Base-by-base conservation (phyloP, 2,888 invertebrate genomes). In the Aplocera efformata region DNA sequence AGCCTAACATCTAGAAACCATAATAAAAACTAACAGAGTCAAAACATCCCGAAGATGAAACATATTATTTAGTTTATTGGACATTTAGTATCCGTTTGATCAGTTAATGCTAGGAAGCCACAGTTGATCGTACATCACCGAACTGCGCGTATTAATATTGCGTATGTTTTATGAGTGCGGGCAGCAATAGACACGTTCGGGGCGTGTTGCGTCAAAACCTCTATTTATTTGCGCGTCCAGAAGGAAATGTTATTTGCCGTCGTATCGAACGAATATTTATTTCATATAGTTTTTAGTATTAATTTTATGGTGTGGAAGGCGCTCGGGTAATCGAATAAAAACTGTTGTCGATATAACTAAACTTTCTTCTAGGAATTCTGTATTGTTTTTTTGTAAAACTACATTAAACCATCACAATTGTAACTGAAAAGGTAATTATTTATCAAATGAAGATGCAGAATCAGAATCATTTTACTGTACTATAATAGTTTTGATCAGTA, bases 41-140 rank as follows among this genome's bases (percentile, higher is more conserved):
- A 42, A 27, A 42, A 30, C 30, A 32, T 25, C n/a, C 24, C 2
- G 9, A 32, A 28, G 10, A 13, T 22, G 1, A 22, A n/a, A 26
- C 13, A 25, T 11, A 27, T 35, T 28, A 24, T 33, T 28, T 32
- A 6, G n/a, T 11, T 11, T 28, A 35, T 35, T 35, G 32, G 35
- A 25, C 32, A 44, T 44, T 36, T 40, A 39, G 35, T 36, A 32
- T 8, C 23, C 27, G 31, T 44, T 35, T 40, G 39, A 35, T 35
- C 35, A 35, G 35, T 8, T 32, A 40, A 39, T 39, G 27, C 39
- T 26, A 11, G 10, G 20, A 30, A 10, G 30, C 26, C 10, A 21
- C n/a, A 7, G 33, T 27, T 36, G 24, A 32, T 26, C 33, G 21
- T 22, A 26, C 37, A 29, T 33, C 32, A 23, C 32, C 7, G 23